These are phyloP conservation scores for Mastigias papua DNA, from an alignment of 30 jellyfish, hydroid and myxozoan genomes.

Conservation along the genomic window DNA sequence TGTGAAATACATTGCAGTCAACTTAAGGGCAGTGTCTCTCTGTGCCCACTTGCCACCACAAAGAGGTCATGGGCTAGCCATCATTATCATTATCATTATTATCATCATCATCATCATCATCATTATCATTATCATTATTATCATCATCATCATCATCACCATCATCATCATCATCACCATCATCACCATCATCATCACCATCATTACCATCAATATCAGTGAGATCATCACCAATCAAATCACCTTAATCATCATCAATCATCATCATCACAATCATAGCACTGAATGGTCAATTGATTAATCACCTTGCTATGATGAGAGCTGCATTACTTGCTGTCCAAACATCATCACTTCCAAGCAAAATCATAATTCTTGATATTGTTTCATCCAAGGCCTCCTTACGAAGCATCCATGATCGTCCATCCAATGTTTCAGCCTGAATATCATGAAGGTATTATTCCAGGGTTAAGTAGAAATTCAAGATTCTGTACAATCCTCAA, in stretches of 20 bases:
- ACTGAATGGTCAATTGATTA: background rate
- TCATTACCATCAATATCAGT: background rate
- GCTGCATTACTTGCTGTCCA: slow-evolving; percentile 87
- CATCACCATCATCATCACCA: too few species aligned
- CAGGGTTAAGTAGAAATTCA: background rate
- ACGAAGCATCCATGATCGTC: slow-evolving; percentile 86
- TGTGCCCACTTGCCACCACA: too few species aligned
- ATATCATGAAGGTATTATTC: background rate
- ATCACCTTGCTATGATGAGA: slow-evolving; percentile 78
- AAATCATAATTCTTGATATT: slow-evolving; percentile 32
- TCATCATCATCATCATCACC: too few species aligned
- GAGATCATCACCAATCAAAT: background rate
- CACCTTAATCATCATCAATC: background rate
- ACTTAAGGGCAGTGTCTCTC: too few species aligned
- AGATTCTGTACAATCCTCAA: too few species aligned
- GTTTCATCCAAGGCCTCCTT: slow-evolving; percentile 77
- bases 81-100: too few species aligned
- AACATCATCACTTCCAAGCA: slow-evolving; percentile 55
- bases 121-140: too few species aligned
- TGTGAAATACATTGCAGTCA: too few species aligned
- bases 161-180: too few species aligned
- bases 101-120: too few species aligned
- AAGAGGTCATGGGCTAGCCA: too few species aligned
- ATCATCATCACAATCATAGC: background rate
- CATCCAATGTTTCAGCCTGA: slow-evolving; percentile 83